Evolutionary conservation across 2,797 vertebrate species (phyloP), one percentile per base, ranked within the genome.

Genomic region (Esox masquinongy): DNA sequence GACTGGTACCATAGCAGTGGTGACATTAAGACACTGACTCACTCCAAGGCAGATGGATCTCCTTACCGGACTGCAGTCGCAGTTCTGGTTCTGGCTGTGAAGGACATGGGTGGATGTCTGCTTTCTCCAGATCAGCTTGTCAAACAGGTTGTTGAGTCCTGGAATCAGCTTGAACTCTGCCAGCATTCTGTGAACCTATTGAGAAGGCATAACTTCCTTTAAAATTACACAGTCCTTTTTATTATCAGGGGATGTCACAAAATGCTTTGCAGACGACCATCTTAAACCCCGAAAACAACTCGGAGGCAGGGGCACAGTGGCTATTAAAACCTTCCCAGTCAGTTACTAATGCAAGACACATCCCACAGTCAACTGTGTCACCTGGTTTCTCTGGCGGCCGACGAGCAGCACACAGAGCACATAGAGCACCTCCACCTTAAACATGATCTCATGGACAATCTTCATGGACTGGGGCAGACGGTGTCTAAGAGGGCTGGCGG

Each of bases 381-480:
- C 98, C 97, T 99, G 98, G 86, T 99, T 99, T 83, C 98, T 96
- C 85, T 99, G 98, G 31, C 97, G 94, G 47, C 98, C 98, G 96
- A 99, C 99, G 63, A 99, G 95, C 71, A 99, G 91, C 63, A 99
- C 98, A 2, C 97, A 98, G 1, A 99, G 95, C 75, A 99, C 97
- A 19, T 99, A 99, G 1, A 99, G 93, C 82, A 99, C 98, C 84
- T 99, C 98, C 90, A 99, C 95, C 84, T 99, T 99, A 82, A 99
- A 99, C 97, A 99, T 99, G 77, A 99, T 99, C 90, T 99, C 98
- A 0, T 99, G 98, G 90, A 99, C 98, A 12, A 98, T 98, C 93
- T 99, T 99, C 97, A 99, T 99, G 22, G 97, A 98, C 86, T 98
- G 98, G 0, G 97, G 97, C 70, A 99, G 93, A 75, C 96, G 95